A percentile compares a stretch with the other conserved stretches of the same genome.
Conservation (phyloP, 2,797 vertebrate species). For the Echeneis naucrates region DNA sequence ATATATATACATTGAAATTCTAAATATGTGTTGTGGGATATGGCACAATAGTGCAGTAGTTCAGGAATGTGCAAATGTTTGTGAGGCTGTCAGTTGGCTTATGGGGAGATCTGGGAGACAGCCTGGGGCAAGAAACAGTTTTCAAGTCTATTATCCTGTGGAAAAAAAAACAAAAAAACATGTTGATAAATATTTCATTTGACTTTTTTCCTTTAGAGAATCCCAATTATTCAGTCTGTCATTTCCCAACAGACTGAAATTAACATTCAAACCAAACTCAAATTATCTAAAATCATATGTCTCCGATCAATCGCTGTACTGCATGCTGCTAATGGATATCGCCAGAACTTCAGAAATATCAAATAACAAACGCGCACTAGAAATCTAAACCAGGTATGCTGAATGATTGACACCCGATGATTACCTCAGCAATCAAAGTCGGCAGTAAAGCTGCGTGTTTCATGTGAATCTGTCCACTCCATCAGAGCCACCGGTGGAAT, state of each 20-base stretch:
- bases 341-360: constrained; percentile 51
- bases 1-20: too few species aligned
- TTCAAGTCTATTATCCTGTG: too few species aligned
- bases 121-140: too few species aligned
- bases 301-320: constrained; percentile 3
- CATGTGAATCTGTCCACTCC: constrained; percentile 64
- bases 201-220: constrained; percentile 4
- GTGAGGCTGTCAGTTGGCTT: too few species aligned
- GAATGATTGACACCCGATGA: constrained; percentile 64
- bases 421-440: constrained; percentile 71
- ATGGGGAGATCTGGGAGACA: too few species aligned
- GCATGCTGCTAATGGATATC: constrained; percentile 16
- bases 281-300: background rate
- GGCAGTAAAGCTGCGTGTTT: constrained; percentile 54
- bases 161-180: background rate
- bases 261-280: constrained; percentile 16
- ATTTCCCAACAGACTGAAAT: constrained; percentile 18
- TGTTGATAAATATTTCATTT: constrained; percentile 14
- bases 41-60: too few species aligned
- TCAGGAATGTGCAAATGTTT: too few species aligned
- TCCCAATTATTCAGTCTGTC: constrained; percentile 1
- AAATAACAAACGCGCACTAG: constrained; percentile 40
- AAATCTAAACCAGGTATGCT: constrained; percentile 49
- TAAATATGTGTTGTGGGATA: too few species aligned
- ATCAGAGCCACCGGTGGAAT: constrained; percentile 78